phyloP scores from a whole-genome alignment of 37 sponge, comb jelly and placozoan species.

The Beroe forskalii region DNA sequence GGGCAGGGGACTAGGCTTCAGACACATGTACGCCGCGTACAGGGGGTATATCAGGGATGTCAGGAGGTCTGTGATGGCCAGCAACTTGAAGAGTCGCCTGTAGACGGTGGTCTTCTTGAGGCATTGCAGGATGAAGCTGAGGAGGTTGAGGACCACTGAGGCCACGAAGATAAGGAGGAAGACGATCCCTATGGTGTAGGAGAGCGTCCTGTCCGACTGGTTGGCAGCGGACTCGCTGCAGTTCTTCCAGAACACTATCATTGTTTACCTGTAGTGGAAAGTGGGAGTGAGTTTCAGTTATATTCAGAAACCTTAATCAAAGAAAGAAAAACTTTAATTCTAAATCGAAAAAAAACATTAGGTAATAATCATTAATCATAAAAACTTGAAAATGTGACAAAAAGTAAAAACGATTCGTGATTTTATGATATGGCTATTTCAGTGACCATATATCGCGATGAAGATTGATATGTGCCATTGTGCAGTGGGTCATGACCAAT shows the following conservation, averaged over 20 bases:
- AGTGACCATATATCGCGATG: too few species aligned
- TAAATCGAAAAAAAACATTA: too few species aligned
- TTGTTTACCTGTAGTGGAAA: too few species aligned
- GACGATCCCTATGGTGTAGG: not conserved
- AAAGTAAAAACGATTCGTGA: too few species aligned
- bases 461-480: too few species aligned
- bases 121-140: not conserved
- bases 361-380: too few species aligned
- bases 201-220: not conserved
- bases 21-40: not conserved
- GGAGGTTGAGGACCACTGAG: constrained; percentile 18
- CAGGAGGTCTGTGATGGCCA: not conserved
- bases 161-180: not conserved
- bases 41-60: not conserved
- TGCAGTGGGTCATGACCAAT: too few species aligned
- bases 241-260: constrained; percentile 43
- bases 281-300: too few species aligned
- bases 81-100: constrained; percentile 16
- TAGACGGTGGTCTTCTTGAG: constrained; percentile 8
- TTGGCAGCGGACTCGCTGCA: not conserved
- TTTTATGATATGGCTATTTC: too few species aligned
- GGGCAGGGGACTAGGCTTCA: not conserved
- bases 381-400: too few species aligned
- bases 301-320: too few species aligned
- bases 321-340: too few species aligned